Evolutionary conservation across 2,888 invertebrate genomes (phyloP).

Genomic region (Octodonta nipae): DNA sequence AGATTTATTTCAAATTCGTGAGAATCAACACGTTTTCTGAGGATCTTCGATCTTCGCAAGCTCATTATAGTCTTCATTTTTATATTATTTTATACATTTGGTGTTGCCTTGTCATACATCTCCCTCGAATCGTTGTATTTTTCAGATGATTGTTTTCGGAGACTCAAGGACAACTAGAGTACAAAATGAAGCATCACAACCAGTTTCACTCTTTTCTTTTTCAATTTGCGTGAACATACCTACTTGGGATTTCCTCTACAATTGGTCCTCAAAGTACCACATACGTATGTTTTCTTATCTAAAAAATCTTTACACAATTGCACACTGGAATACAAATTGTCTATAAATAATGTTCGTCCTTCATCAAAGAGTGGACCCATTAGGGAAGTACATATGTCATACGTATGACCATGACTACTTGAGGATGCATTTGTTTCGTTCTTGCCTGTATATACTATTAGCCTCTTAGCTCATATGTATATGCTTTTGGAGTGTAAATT

Average conservation of each 20-base stretch:
- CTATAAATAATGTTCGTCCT: constrained; percentile 7
- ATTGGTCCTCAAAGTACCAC: background rate
- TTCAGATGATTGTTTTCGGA: too few species aligned
- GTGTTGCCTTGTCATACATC: too few species aligned
- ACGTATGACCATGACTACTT: constrained; percentile 4
- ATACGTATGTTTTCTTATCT: constrained; percentile 1
- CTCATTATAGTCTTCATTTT: too few species aligned
- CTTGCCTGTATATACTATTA: constrained; percentile 6
- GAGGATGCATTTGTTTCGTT: constrained; percentile 4
- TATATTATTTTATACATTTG: too few species aligned
- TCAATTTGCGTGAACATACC: too few species aligned
- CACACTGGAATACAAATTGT: background rate
- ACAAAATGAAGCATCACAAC: too few species aligned
- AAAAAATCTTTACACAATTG: background rate
- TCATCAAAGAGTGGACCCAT: constrained; percentile 5
- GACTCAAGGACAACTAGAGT: too few species aligned
- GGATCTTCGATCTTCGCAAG: too few species aligned
- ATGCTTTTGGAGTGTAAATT: constrained; percentile 7
- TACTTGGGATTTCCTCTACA: background rate
- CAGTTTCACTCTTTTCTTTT: too few species aligned
- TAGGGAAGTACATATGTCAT: constrained; percentile 4
- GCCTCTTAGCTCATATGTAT: constrained; percentile 6
- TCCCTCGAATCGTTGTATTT: too few species aligned
- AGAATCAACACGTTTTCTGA: too few species aligned
- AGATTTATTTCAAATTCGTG: too few species aligned